These are phyloP conservation scores for Saccostrea cuccullata DNA, from an alignment of 1,140 invertebrate genomes.

Conservation along the genomic window DNA sequence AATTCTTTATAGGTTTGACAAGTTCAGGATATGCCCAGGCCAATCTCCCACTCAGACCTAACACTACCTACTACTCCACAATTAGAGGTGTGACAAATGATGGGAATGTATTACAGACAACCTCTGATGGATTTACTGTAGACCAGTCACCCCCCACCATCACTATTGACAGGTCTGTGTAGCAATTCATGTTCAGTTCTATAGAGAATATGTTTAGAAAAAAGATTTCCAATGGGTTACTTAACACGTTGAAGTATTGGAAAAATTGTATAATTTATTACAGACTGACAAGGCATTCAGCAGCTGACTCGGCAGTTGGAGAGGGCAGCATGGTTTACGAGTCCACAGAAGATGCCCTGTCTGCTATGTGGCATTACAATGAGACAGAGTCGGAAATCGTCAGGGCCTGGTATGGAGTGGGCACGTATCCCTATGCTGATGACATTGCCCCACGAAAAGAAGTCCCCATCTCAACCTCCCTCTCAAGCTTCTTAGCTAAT, in stretches of 20 bases:
- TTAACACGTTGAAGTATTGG: neutral
- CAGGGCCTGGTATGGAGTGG: slow-evolving; percentile 58
- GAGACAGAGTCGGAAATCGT: slow-evolving; percentile 57
- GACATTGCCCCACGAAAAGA: slow-evolving; percentile 42
- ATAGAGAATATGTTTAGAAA: neutral
- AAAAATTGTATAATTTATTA: neutral
- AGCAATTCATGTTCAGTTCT: neutral
- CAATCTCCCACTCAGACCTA: slow-evolving; percentile 50
- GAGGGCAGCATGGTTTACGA: slow-evolving; percentile 37
- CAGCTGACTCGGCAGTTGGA: neutral
- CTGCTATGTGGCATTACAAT: slow-evolving; percentile 58
- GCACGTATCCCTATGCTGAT: slow-evolving; percentile 60
- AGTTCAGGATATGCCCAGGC: slow-evolving; percentile 62
- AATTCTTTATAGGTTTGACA: slow-evolving; percentile 55
- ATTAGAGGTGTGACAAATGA: slow-evolving; percentile 64
- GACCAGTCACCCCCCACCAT: slow-evolving; percentile 61
- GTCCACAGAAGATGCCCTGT: slow-evolving; percentile 53
- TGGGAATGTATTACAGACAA: slow-evolving; percentile 62
- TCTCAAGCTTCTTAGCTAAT: slow-evolving; percentile 46
- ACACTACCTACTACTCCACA: slow-evolving; percentile 64
- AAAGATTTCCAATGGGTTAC: neutral
- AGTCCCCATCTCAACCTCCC: slow-evolving; percentile 30
- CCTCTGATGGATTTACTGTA: slow-evolving; percentile 64
- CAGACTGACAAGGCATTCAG: slow-evolving; percentile 12
- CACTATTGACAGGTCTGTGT: slow-evolving; percentile 57